Evolutionary conservation across 1,140 invertebrate species (phyloP), one percentile per base, ranked within the genome.

Genomic region (Aphidius gifuensis): DNA sequence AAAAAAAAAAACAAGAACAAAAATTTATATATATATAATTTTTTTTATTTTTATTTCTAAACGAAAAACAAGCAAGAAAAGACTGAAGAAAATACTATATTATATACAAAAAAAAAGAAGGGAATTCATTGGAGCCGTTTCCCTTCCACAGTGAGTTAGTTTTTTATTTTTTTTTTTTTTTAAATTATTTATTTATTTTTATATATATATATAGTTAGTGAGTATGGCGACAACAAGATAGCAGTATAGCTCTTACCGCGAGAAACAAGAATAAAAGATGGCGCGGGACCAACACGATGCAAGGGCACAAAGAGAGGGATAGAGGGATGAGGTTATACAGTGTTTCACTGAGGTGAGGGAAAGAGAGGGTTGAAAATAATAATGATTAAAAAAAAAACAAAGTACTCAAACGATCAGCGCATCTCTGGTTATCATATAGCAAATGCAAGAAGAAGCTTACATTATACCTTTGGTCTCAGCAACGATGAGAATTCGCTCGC

Each of bases 91-190:
- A 59, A 59, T 3, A 57, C 9, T 60, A 58, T 9, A 51, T 55
- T 59, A 62, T 51, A 59, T 54, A 45, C 55, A 58, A 7, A 58
- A 64, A 45, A 44, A 51, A 56, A 46, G 45, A 62, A 64, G 57
- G 62, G 64, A 64, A 64, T 67, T 23, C 61, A 63, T 63, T 58
- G 57, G 55, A 48, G 53, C 58, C 54, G 46, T 53, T 53, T 55
- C 53, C 40, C 48, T 58, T 45, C 44, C 9, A 7, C 50, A 53
- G 23, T 42, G 56, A 47, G 47, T 50, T 48, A 46, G n/a, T 43
- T 60, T 47, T 32, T 46, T n/a, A n/a, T 48, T 51, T 51, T 6
- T 44, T 9, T 7, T 44, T 32, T 3, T 23, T 23, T 23, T 23
- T 2, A 23, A 23, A 23, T 23, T 23, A 23, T 23, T 23, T 23